Evolutionary conservation across 2,888 invertebrate species (phyloP), one percentile per base, ranked within the genome.

Genomic region (Apamea sordens): DNA sequence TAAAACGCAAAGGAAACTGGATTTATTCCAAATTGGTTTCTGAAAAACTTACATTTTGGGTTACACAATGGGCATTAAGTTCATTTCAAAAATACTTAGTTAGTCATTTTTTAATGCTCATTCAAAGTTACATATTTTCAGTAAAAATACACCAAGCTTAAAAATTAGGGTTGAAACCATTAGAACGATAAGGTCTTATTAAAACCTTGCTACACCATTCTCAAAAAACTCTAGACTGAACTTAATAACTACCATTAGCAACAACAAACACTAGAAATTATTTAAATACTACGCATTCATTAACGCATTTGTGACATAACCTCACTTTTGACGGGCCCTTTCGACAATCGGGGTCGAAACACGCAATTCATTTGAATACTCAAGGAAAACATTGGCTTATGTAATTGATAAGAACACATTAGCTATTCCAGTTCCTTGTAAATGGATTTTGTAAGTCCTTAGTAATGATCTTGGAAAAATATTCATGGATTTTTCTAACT

Each of bases 301-400:
- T 89, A 89, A 72, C 69, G 80, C 86, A 89, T 83, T 89, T 89
- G 85, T 81, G 87, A 88, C 89, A 87, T 88, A 88, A 88, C 85
- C 88, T 89, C 81, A 90, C 89, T 90, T 90, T 88, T 82, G 89
- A 92, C 91, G 89, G 86, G 90, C 80, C 74, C 73, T 84, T 84
- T 80, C 85, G 88, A 80, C 86, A 84, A 77, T 74, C 70, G 68
- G 56, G 73, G 69, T 47, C 64, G 76, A 84, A 73, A 67, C 93
- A 94, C 93, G 94, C 93, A 92, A 92, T 90, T 87, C 88, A 89
- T 91, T 91, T 91, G 90, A 92, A 93, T 93, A 92, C 91, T 91
- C 90, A 91, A 91, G 90, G 89, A 91, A 91, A 92, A 91, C 91
- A 90, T 86, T 81, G 84, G 84, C 88, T 92, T 91, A 91, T 89